Percentiles rank a stretch among this genome's conserved stretches.
These are phyloP conservation scores for Poeciliopsis gracilis DNA, from an alignment of 2,797 vertebrate species.

Conservation along the genomic window DNA sequence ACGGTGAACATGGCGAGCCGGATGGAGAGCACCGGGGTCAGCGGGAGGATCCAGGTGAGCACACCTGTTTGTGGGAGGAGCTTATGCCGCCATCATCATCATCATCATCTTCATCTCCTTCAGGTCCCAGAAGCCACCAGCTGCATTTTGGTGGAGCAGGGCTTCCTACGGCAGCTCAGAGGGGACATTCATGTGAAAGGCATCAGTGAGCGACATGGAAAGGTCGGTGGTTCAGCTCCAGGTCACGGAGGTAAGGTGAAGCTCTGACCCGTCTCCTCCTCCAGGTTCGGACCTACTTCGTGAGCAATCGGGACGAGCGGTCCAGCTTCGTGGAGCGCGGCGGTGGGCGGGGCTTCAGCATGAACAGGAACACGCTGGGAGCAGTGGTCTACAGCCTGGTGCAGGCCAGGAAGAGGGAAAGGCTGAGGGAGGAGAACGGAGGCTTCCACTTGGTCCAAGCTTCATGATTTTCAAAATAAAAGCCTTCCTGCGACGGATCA, in stretches of 20 bases:
- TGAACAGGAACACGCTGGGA: constrained; percentile 59
- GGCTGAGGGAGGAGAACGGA: constrained; percentile 66
- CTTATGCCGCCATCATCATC: too few relatives aligned
- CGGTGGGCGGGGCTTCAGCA: constrained; percentile 37
- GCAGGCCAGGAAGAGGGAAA: constrained; percentile 66
- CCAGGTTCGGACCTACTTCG: constrained; percentile 48
- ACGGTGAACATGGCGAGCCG: constrained; percentile 79
- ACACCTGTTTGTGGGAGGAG: neutral
- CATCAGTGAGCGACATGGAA: constrained; percentile 52
- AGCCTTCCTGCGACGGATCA: neutral
- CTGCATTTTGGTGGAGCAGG: constrained; percentile 49
- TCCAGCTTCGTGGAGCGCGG: constrained; percentile 47
- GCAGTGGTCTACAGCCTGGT: constrained; percentile 72
- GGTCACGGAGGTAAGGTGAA: neutral
- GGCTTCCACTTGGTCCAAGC: constrained; percentile 68
- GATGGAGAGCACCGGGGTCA: constrained; percentile 78
- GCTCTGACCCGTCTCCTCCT: neutral
- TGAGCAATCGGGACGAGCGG: constrained; percentile 44
- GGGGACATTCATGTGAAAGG: constrained; percentile 57
- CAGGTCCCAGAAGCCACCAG: constrained; percentile 63
- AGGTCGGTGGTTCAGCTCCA: constrained; percentile 25
- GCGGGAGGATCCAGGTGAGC: constrained; percentile 72
- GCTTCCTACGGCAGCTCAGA: constrained; percentile 58
- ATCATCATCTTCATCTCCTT: neutral
- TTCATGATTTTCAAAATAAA: neutral